A percentile compares a stretch with the other conserved stretches of the same genome.
phyloP scores from a whole-genome alignment of 2,113 vertebrate species.

The Peromyscus leucopus region DNA sequence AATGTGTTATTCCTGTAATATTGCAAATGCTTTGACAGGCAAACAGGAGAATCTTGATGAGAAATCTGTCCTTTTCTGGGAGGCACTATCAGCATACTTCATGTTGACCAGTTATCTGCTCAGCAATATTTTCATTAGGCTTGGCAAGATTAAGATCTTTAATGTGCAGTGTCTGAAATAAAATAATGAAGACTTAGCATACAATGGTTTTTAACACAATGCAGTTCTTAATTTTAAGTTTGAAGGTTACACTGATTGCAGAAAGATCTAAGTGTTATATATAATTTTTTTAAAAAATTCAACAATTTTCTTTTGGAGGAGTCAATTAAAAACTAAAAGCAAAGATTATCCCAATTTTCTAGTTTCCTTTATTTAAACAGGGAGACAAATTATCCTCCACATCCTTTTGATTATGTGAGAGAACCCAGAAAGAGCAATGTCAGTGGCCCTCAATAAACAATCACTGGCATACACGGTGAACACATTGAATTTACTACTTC shows the following conservation, averaged over 20 bases:
- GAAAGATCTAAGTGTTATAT: background rate
- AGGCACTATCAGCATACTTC: background rate
- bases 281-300: slow-evolving; percentile 1
- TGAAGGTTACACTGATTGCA: background rate
- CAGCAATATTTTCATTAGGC: slow-evolving; percentile 17
- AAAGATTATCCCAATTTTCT: background rate
- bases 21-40: slow-evolving; percentile 52
- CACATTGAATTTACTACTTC: background rate
- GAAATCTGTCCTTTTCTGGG: slow-evolving; percentile 16
- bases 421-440: background rate
- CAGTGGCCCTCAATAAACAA: background rate
- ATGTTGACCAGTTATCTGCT: background rate
- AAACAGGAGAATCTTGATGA: background rate
- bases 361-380: background rate
- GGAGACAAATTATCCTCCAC: background rate
- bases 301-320: background rate
- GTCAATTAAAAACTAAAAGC: background rate
- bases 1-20: slow-evolving; percentile 58
- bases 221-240: slow-evolving; percentile 19
- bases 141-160: background rate
- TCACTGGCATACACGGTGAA: background rate
- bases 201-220: background rate
- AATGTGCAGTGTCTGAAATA: background rate
- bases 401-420: background rate
- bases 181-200: background rate